A percentile compares a stretch with the other conserved stretches of the same genome.
Conservation (phyloP, 2,888 invertebrate genomes). For the Prenolepis imparis region DNA sequence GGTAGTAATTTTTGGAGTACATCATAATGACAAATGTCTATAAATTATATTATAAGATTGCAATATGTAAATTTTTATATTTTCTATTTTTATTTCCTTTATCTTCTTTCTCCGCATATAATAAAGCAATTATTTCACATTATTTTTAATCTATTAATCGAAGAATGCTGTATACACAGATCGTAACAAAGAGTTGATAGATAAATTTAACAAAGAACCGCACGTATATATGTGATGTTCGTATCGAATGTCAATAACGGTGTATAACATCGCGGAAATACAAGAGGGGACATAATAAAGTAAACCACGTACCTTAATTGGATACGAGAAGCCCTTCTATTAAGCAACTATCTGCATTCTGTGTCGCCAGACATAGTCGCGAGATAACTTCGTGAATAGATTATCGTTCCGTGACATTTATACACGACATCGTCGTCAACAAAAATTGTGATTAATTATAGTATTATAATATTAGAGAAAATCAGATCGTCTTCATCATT, state of each 20-base stretch:
- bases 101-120: neutral
- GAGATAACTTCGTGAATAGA: slow-evolving; percentile 46
- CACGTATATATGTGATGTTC: neutral
- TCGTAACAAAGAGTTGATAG: neutral
- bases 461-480: slow-evolving; percentile 9
- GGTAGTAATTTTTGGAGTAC: neutral
- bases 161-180: neutral
- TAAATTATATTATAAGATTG: neutral
- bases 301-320: slow-evolving; percentile 81
- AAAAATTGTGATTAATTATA: neutral
- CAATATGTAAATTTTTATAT: neutral
- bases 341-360: slow-evolving; percentile 78
- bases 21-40: neutral
- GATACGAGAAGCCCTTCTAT: slow-evolving; percentile 82
- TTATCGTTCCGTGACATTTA: slow-evolving; percentile 58
- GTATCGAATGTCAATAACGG: slow-evolving; percentile 30
- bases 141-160: neutral
- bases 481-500: neutral
- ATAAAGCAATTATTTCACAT: neutral
- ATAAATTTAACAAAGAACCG: neutral
- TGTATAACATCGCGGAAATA: slow-evolving; percentile 23
- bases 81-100: too few species aligned
- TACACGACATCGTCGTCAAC: neutral
- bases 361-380: slow-evolving; percentile 76
- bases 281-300: slow-evolving; percentile 65